Evolutionary conservation across 2,797 vertebrate genomes (phyloP).

Genomic region (Labeo calbasu): DNA sequence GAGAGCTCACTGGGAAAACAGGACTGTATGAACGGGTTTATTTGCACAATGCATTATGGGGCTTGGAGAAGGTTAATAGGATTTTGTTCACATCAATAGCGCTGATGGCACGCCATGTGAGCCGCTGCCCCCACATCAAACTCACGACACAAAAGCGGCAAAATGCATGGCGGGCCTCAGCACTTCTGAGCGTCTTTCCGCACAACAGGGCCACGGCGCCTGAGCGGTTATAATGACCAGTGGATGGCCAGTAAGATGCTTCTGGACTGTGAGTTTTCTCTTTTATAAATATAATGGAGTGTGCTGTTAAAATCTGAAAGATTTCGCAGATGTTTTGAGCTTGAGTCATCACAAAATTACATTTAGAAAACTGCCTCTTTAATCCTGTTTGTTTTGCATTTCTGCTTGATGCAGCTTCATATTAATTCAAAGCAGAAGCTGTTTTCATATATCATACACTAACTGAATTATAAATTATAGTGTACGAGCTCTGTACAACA

Average conservation of each 20-base stretch:
- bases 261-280: slow-evolving; percentile 24
- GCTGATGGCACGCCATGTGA: slow-evolving; percentile 57
- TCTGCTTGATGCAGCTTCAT: slow-evolving; percentile 2
- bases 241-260: slow-evolving; percentile 27
- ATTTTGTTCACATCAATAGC: slow-evolving; percentile 75
- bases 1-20: slow-evolving; percentile 34
- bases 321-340: background rate
- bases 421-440: slow-evolving; percentile 29
- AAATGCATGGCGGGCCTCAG: slow-evolving; percentile 70
- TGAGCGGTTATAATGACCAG: slow-evolving; percentile 38
- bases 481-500: background rate
- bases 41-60: slow-evolving; percentile 68
- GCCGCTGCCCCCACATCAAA: slow-evolving; percentile 61
- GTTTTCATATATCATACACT: slow-evolving; percentile 15
- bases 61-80: slow-evolving; percentile 72
- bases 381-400: slow-evolving; percentile 35
- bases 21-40: slow-evolving; percentile 65
- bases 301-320: background rate
- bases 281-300: background rate
- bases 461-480: slow-evolving; percentile 31
- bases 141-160: slow-evolving; percentile 67
- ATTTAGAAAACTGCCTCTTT: slow-evolving; percentile 10
- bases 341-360: slow-evolving; percentile 7
- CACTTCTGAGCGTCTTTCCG: slow-evolving; percentile 69
- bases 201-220: slow-evolving; percentile 69